Conservation (phyloP, 2,888 invertebrate genomes). For the Dysmachus trigonus region DNA sequence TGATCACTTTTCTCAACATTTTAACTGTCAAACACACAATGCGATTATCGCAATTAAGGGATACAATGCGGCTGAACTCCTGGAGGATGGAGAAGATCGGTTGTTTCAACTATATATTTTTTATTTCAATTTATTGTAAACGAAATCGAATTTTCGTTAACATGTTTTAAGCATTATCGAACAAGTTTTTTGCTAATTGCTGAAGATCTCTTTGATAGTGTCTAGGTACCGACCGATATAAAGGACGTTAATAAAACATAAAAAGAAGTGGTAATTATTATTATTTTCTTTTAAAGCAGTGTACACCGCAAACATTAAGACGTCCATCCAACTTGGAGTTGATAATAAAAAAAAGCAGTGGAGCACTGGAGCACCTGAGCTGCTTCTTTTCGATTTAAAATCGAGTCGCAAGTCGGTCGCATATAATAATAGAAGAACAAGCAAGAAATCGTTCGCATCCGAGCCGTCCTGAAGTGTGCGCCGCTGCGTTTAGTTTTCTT, state of each 20-base stretch:
- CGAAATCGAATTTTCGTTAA: not conserved
- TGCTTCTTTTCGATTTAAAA: not conserved
- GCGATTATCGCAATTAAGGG: not conserved
- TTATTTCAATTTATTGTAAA: constrained; percentile 2
- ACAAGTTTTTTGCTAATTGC: constrained; percentile 43
- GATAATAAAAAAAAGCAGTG: not conserved
- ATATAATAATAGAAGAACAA: not conserved
- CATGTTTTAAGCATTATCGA: not conserved
- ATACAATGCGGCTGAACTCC: not conserved
- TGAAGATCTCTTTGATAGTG: constrained; percentile 43
- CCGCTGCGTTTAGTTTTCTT: not conserved
- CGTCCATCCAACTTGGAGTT: not conserved
- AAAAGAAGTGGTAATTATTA: not conserved
- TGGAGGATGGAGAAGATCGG: not conserved
- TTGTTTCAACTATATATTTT: constrained; percentile 47
- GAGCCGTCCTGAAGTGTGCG: not conserved
- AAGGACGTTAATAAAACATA: not conserved
- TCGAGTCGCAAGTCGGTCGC: not conserved
- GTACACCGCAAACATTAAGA: not conserved
- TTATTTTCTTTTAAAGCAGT: not conserved
- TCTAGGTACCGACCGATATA: not conserved
- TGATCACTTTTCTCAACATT: constrained; percentile 26
- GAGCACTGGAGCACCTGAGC: not conserved
- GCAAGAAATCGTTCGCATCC: not conserved
- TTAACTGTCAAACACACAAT: constrained; percentile 29